Conservation (phyloP, 2,797 vertebrate species). For the Channa striata region DNA sequence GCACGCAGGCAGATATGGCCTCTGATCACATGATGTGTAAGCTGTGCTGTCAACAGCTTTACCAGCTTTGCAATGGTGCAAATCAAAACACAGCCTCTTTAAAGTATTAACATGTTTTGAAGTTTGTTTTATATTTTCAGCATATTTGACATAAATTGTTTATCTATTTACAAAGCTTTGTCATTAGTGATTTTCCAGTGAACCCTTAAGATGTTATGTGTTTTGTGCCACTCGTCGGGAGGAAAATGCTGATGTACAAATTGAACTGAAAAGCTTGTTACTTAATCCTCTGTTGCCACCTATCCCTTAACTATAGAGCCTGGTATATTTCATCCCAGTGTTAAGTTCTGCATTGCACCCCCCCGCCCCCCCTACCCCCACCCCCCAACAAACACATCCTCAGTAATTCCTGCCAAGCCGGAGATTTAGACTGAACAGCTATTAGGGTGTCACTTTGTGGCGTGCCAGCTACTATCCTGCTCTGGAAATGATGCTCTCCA, state of each 20-base stretch:
- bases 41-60: conserved; percentile 82
- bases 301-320: conserved; percentile 78
- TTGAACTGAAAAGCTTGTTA: conserved; percentile 87
- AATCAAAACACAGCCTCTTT: conserved; percentile 81
- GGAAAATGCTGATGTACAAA: conserved; percentile 87
- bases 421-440: conserved; percentile 79
- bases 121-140: conserved; percentile 83
- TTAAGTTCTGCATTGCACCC: conserved; percentile 69
- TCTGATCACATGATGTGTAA: conserved; percentile 80
- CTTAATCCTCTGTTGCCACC: conserved; percentile 85
- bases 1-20: conserved; percentile 70
- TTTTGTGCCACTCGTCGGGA: conserved; percentile 63
- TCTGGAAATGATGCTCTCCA: conserved; percentile 50
- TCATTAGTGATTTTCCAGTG: conserved; percentile 85
- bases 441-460: conserved; percentile 73
- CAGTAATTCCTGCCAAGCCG: conserved; percentile 82
- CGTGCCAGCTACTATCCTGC: conserved; percentile 65
- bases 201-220: conserved; percentile 71
- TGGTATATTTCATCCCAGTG: conserved; percentile 71
- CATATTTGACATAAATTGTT: conserved; percentile 83
- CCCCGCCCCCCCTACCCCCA: too few species aligned
- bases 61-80: conserved; percentile 75
- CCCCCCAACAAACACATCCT: conserved; percentile 57
- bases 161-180: conserved; percentile 86
- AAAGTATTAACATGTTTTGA: conserved; percentile 81